Conservation (phyloP, 2,797 vertebrate species). For the Heteromormyrus szaboi region DNA sequence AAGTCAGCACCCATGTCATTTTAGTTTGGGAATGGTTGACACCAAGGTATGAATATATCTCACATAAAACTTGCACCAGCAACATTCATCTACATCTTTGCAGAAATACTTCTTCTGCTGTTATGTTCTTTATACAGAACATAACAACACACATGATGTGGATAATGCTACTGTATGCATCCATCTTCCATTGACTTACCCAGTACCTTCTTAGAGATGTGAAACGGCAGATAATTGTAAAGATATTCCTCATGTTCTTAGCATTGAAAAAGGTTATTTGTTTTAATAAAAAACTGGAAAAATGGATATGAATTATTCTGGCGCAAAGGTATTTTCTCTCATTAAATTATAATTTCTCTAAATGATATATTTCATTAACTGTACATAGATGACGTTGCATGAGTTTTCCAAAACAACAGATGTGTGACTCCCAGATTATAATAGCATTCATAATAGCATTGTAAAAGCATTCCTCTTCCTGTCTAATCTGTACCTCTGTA, state of each 20-base stretch:
- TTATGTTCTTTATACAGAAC: background rate
- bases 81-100: background rate
- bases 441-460: background rate
- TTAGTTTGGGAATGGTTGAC: background rate
- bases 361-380: background rate
- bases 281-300: background rate
- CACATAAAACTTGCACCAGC: background rate
- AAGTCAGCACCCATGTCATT: background rate
- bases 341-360: background rate
- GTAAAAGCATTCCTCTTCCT: background rate
- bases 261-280: background rate
- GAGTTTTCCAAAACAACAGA: background rate
- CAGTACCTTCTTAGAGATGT: background rate
- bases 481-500: background rate
- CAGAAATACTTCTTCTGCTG: background rate
- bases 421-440: background rate
- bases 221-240: background rate
- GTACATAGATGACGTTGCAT: background rate
- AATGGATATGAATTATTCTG: background rate
- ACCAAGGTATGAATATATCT: background rate
- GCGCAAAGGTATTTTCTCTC: background rate
- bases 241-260: background rate
- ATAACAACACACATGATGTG: background rate
- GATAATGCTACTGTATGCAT: background rate
- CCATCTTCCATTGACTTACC: background rate